Evolutionary conservation across 1,140 invertebrate genomes (phyloP), one percentile per base, ranked within the genome.

Genomic region (Danaus plexippus): DNA sequence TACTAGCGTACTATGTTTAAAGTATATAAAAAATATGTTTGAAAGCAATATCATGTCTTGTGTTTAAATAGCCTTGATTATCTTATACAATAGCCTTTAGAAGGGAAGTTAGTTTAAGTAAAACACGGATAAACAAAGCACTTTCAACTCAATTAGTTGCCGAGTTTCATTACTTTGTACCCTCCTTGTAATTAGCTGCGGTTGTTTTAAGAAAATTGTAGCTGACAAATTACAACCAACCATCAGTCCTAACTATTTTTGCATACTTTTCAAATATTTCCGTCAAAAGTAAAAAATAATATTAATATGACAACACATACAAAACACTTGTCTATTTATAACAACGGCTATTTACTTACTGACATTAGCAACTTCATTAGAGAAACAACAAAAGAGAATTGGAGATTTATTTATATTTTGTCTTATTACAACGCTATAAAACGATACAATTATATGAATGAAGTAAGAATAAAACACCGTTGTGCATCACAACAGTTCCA

Each of bases 121-220:
- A 64, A 57, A 63, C 57, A 64, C 43, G 59, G 48, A 64, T 60
- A 66, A 64, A 69, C 64, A 66, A 67, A 62, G 54, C 57, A 51
- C 52, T 55, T 60, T 60, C 57, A 53, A 67, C 57, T 62, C 54
- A 61, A 66, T 66, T 59, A 61, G 57, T 49, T 57, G 9, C 15
- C 46, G 47, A 55, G 57, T 66, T 66, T 54, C 51, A 54, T 57
- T 66, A 66, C 53, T 52, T 61, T 57, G 57, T 65, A 65, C 56
- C 53, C 49, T 64, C 58, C 61, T 61, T 59, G 46, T 59, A 64
- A 64, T 64, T 61, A 61, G 46, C 62, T 54, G 47, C 43, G 63
- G 59, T 54, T 44, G 47, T 55, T 57, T 32, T 45, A 43, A 59
- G 49, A 45, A 48, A 58, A 58, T 52, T 58, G 43, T 47, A 13